Evolutionary conservation across 2,113 vertebrate species (phyloP).

Genomic region (Eolophus roseicapilla): DNA sequence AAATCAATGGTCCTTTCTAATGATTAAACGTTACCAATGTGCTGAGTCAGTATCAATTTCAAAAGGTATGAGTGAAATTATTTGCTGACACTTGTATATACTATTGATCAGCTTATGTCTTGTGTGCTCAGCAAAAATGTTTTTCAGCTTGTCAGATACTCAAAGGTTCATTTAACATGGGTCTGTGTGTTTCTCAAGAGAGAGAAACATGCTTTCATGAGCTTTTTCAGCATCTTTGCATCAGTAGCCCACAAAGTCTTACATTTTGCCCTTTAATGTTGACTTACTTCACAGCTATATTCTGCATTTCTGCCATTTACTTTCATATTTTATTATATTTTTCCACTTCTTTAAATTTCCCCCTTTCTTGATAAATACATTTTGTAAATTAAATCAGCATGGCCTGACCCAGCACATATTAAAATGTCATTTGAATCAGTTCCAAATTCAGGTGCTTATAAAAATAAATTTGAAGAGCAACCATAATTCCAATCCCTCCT

Average conservation of each 20-base stretch:
- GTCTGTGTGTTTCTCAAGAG: background rate
- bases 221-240: background rate
- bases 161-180: background rate
- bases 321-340: background rate
- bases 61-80: background rate
- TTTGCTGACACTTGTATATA: background rate
- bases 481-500: conserved; percentile 48
- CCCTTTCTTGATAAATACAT: conserved; percentile 6
- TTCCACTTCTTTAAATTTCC: conserved; percentile 18
- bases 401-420: background rate
- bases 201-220: background rate
- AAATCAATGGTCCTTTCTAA: background rate
- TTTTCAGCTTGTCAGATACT: background rate
- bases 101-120: background rate
- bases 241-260: background rate
- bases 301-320: background rate
- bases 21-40: background rate
- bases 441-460: conserved; percentile 71
- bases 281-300: background rate
- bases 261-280: background rate
- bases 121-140: background rate
- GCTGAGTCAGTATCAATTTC: background rate
- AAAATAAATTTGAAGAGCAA: conserved; percentile 67
- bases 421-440: conserved; percentile 38
- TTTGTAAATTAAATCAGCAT: conserved; percentile 60